These are phyloP conservation scores for Drosophila kanekoi DNA, from an alignment of 2,888 invertebrate genomes.

Conservation along the genomic window DNA sequence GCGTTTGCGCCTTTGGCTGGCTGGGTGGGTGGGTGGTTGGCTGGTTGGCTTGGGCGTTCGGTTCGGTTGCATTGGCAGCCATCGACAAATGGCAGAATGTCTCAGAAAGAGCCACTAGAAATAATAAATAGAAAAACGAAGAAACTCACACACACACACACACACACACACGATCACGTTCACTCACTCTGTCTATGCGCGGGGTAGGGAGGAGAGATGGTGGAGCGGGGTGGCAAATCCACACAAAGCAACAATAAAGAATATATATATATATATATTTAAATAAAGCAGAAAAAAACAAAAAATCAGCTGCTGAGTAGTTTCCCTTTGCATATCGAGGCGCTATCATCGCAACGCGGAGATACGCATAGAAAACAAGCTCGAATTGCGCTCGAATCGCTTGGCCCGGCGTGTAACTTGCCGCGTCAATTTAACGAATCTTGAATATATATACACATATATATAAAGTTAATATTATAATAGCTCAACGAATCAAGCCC, in stretches of 20 bases:
- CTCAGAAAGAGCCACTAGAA: slow-evolving; percentile 22
- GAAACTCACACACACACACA: slow-evolving; percentile 22
- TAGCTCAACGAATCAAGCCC: background rate
- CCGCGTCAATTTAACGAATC: slow-evolving; percentile 28
- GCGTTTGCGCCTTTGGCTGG: slow-evolving; percentile 5
- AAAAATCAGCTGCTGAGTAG: slow-evolving; percentile 50
- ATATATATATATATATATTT: no score
- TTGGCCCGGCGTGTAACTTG: slow-evolving; percentile 15
- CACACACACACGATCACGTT: slow-evolving; percentile 20
- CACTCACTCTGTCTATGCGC: background rate
- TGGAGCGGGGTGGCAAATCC: no score
- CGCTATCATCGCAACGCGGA: slow-evolving; percentile 55
- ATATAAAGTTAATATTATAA: background rate
- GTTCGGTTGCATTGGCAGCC: slow-evolving; percentile 26
- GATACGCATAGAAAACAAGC: slow-evolving; percentile 48
- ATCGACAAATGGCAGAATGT: slow-evolving; percentile 28
- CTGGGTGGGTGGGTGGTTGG: slow-evolving; percentile 13
- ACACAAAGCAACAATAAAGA: slow-evolving; percentile 25
- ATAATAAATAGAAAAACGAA: slow-evolving; percentile 37
- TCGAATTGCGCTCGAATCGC: slow-evolving; percentile 18
- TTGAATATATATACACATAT: slow-evolving; percentile 4
- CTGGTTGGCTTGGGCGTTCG: slow-evolving; percentile 5
- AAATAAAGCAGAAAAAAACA: slow-evolving; percentile 19
- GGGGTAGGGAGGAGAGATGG: no score
- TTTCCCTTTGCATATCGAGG: slow-evolving; percentile 73